A percentile compares a stretch with the other conserved stretches of the same genome.
Conservation (phyloP, 2,797 vertebrate species). For the Phrynocephalus guinanensis region DNA sequence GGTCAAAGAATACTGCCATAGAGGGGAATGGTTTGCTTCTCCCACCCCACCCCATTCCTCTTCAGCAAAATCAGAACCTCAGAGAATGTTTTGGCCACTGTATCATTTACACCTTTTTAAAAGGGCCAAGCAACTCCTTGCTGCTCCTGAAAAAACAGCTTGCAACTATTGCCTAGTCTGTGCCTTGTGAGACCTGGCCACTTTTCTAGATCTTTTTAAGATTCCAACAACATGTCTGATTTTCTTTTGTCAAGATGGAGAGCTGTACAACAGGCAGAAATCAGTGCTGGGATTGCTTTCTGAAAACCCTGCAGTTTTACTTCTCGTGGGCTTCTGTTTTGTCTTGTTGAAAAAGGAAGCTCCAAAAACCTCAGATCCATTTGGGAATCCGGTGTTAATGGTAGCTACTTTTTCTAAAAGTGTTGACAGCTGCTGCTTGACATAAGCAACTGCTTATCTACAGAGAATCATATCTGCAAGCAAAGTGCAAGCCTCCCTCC, state of each 20-base stretch:
- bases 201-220: neutral
- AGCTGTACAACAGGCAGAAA: neutral
- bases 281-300: neutral
- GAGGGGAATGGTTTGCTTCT: too few relatives aligned
- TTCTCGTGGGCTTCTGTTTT: neutral
- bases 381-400: neutral
- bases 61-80: too few relatives aligned
- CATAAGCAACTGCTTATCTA: too few relatives aligned
- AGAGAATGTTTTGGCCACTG: too few relatives aligned
- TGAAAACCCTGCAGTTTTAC: neutral
- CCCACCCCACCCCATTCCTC: too few relatives aligned
- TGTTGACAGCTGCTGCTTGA: neutral
- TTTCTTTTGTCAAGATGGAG: neutral
- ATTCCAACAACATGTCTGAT: neutral
- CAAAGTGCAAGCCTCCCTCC: neutral
- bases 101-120: too few relatives aligned
- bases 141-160: too few relatives aligned
- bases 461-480: neutral
- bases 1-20: too few relatives aligned
- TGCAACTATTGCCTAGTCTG: neutral
- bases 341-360: too few relatives aligned
- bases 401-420: neutral
- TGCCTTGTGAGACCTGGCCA: neutral
- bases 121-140: too few relatives aligned
- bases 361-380: neutral